Percentiles rank a stretch among this genome's conserved stretches.
Evolutionary conservation across 2,797 vertebrate species (phyloP).

Genomic region (Florisuga fusca): DNA sequence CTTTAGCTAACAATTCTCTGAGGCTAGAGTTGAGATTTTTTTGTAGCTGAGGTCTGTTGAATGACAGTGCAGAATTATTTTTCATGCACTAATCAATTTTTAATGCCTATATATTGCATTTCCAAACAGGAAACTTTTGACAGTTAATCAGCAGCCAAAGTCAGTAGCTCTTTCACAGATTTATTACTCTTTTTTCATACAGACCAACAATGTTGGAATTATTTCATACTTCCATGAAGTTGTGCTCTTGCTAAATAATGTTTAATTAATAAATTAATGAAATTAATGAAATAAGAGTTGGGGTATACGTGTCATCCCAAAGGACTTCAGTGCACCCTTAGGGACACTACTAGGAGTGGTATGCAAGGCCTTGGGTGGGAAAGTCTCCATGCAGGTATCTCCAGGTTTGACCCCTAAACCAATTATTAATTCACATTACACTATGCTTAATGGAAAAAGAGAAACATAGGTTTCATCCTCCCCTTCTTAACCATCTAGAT

Average conservation of each 20-base stretch:
- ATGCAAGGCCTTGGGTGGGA: neutral
- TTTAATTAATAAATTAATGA: neutral
- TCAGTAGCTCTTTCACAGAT: too few species aligned
- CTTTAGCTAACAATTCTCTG: neutral
- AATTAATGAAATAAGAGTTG: neutral
- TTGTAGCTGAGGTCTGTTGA: neutral
- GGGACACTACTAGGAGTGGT: too few species aligned
- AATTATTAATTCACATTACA: neutral
- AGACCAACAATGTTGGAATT: neutral
- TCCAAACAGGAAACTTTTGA: neutral
- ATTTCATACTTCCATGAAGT: neutral
- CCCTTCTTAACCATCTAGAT: neutral
- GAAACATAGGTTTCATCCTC: neutral
- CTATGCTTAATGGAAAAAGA: neutral
- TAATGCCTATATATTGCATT: neutral
- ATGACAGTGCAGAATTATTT: neutral
- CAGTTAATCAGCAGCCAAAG: neutral
- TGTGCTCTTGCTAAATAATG: neutral
- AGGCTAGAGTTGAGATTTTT: neutral
- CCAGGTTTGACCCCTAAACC: neutral
- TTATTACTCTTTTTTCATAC: neutral
- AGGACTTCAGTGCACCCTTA: neutral
- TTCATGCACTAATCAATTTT: neutral
- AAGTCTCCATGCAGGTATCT: neutral
- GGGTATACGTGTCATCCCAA: rapidly evolving